Conservation (phyloP, 2,797 vertebrate species). For the Notolabrus celidotus region DNA sequence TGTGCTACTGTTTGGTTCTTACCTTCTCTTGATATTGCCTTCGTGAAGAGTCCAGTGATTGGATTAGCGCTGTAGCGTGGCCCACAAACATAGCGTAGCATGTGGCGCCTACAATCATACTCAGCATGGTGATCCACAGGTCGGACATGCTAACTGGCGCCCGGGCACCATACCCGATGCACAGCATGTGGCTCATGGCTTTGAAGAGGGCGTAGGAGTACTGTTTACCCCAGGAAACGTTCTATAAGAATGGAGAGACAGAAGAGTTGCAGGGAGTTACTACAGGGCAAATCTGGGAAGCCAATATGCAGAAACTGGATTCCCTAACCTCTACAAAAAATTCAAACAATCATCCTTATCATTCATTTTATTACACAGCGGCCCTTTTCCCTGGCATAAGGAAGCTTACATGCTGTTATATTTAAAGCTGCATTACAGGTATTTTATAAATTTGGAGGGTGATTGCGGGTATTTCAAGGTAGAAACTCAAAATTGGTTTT, state of each 20-base stretch:
- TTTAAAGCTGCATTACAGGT: too few relatives aligned
- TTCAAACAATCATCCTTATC: too few relatives aligned
- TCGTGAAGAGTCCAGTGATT: slow-evolving; percentile 96
- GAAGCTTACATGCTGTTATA: too few relatives aligned
- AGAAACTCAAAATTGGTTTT: too few relatives aligned
- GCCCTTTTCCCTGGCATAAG: too few relatives aligned
- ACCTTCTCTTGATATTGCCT: slow-evolving; percentile 99
- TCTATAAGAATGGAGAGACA: slow-evolving; percentile 81
- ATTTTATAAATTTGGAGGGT: too few relatives aligned
- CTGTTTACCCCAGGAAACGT: slow-evolving; percentile 98
- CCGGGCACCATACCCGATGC: slow-evolving; percentile 95
- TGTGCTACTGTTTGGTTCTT: slow-evolving; percentile 50
- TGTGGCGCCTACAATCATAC: slow-evolving; percentile 98
- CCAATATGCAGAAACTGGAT: slow-evolving; percentile 58
- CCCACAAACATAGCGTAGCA: slow-evolving; percentile 99
- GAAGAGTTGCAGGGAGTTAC: slow-evolving; percentile 67
- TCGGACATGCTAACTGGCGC: slow-evolving; percentile 98
- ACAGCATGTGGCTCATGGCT: slow-evolving; percentile 99
- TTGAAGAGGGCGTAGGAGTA: slow-evolving; percentile 99
- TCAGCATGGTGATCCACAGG: slow-evolving; percentile 99
- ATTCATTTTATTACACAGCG: too few relatives aligned
- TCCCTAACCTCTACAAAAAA: slow-evolving; percentile 65
- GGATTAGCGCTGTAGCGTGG: slow-evolving; percentile 96
- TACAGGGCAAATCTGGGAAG: slow-evolving; percentile 61
- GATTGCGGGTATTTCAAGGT: too few relatives aligned